phyloP scores from a whole-genome alignment of 2,113 vertebrate genomes.

The Hippopotamus amphibius region DNA sequence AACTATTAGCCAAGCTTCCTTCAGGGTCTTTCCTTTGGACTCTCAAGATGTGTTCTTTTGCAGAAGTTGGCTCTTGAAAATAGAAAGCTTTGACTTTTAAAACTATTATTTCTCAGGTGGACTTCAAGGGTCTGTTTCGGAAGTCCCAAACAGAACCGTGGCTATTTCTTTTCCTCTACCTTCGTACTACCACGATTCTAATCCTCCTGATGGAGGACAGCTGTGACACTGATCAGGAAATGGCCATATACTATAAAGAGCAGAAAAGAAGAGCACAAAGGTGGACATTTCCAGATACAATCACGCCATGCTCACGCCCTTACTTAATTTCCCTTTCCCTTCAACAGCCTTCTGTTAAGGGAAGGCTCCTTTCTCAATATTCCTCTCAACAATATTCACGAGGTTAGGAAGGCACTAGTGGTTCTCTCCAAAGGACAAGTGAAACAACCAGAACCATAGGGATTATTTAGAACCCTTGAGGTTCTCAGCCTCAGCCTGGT shows the following conservation, averaged over 20 bases:
- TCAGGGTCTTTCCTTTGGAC: neutral
- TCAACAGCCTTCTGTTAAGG: neutral
- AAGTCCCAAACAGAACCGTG: neutral
- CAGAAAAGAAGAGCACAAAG: neutral
- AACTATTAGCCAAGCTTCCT: neutral
- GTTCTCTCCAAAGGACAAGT: neutral
- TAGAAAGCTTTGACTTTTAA: slow-evolving; percentile 10
- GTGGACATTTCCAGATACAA: neutral
- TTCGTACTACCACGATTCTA: neutral
- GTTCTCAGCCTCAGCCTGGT: neutral
- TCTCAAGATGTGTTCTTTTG: slow-evolving; percentile 38
- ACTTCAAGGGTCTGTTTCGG: neutral
- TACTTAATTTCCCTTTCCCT: neutral
- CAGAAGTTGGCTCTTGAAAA: slow-evolving; percentile 60
- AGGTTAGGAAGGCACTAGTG: neutral
- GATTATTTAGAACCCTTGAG: neutral
- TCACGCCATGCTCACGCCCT: neutral
- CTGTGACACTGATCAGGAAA: neutral
- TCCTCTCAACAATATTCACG: neutral
- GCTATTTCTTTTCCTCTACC: neutral
- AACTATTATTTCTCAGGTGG: neutral
- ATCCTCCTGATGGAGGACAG: neutral
- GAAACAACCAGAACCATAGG: neutral
- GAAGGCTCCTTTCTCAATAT: neutral
- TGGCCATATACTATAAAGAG: neutral